Conservation (phyloP, 2,113 vertebrate genomes). For the Ranitomeya variabilis region DNA sequence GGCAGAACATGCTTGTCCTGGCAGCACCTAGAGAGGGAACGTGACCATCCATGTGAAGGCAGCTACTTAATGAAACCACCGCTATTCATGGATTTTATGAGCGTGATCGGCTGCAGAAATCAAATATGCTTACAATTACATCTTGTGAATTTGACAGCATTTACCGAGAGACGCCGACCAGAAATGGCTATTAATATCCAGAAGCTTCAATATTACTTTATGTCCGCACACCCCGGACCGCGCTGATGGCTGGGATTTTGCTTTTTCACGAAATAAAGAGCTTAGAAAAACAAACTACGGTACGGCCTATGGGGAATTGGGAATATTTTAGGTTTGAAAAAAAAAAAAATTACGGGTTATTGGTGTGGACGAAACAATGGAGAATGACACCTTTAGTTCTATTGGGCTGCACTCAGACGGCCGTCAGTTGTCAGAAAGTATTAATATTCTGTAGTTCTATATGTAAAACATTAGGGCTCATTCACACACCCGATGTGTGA, state of each 20-base stretch:
- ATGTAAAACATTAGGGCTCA: too few species aligned
- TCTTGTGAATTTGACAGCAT: not conserved
- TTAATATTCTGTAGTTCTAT: too few species aligned
- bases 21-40: constrained; percentile 6
- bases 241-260: not conserved
- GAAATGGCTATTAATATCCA: constrained; percentile 42
- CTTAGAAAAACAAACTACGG: constrained; percentile 18
- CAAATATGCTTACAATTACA: constrained; percentile 46
- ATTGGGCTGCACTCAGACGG: not conserved
- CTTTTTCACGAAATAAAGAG: constrained; percentile 33
- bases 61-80: constrained; percentile 49
- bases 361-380: not conserved
- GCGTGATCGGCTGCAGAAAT: constrained; percentile 26
- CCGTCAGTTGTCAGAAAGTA: too few species aligned
- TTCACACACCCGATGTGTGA: too few species aligned
- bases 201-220: constrained; percentile 35
- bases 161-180: not conserved
- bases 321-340: not conserved
- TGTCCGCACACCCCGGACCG: not conserved
- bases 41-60: constrained; percentile 43
- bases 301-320: not conserved
- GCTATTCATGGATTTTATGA: constrained; percentile 49
- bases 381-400: not conserved
- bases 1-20: constrained; percentile 20
- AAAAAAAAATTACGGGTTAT: constrained; percentile 1